Base-by-base conservation (phyloP, 2,113 vertebrate species). In the Psammodynastes pulverulentus region DNA sequence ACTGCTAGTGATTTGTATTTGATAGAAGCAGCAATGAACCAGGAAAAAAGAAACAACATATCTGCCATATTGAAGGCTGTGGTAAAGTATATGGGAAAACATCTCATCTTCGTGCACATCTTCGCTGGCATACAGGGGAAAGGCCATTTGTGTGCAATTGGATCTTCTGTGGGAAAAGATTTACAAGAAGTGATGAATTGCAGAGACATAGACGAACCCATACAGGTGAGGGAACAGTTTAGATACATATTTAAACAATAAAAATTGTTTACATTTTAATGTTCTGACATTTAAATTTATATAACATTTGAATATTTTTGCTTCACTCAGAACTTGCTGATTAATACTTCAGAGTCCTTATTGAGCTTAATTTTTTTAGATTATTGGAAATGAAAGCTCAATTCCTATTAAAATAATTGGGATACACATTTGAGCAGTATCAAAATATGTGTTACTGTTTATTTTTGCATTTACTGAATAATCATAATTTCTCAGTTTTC, bases 21-120 rank as follows among this genome's bases (percentile, higher is more conserved):
- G 95, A 91, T 94, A 99, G 99, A 97, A 98, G 98, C 95, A 99
- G 97, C 91, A 98, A 98, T 93, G 99, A 99, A 95, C 99, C 99
- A 86, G 98, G 99, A 87, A 99, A 99, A 97, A 99, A 99, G 98
- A 99, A 99, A 93, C 99, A 99, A 95, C 99, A 99, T 96, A 98
- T 99, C 95, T 99, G 99, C 96, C 99, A 99, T 96, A 99, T 99
- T 97, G 99, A 99, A 97, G 99, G 99, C 93, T 99, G 99, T 91
- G 99, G 99, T 91, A 99, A 99, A 97, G 99, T 99, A 86, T 99
- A 99, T 93, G 99, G 99, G 72, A 99, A 99, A 97, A 99, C 99
- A 45, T 99, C 99, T 94, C 99, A 99, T 97, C 97, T 99, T 92
- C 97, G 99, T 95, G 99, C 99, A 53, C 99, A 99, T 95, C 98